These are phyloP conservation scores for Sitta europaea DNA, from an alignment of 2,113 vertebrate genomes.

Conservation along the genomic window DNA sequence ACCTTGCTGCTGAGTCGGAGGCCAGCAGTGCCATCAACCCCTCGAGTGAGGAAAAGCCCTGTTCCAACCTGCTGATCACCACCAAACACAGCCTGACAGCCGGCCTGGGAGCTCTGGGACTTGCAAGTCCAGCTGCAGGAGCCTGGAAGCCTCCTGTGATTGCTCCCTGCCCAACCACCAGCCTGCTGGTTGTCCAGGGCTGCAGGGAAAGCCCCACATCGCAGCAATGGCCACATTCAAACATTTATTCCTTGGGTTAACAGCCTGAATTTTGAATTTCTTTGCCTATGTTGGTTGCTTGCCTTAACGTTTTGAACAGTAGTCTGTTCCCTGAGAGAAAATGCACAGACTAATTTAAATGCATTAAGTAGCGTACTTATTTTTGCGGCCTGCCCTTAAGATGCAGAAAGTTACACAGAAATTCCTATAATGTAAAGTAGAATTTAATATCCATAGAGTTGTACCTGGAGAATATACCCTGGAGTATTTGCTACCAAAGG, in stretches of 20 bases:
- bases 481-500: neutral
- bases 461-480: neutral
- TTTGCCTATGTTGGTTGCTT: neutral
- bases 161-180: fast-evolving
- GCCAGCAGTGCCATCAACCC: neutral
- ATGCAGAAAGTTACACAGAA: neutral
- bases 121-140: neutral
- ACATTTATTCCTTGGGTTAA: neutral
- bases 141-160: neutral
- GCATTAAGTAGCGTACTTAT: constrained; percentile 18
- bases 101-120: neutral
- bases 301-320: neutral
- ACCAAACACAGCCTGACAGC: fast-evolving
- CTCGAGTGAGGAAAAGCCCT: neutral
- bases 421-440: constrained; percentile 30
- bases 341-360: constrained; percentile 39
- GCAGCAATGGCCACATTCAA: neutral
- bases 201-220: neutral
- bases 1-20: neutral
- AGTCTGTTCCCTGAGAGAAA: constrained; percentile 27
- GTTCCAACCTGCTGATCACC: neutral
- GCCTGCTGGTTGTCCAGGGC: fast-evolving
- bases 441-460: neutral
- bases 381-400: neutral
- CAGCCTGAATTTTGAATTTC: neutral